Conservation (phyloP, 2,113 vertebrate genomes). For the Urocynchramus pylzowi region DNA sequence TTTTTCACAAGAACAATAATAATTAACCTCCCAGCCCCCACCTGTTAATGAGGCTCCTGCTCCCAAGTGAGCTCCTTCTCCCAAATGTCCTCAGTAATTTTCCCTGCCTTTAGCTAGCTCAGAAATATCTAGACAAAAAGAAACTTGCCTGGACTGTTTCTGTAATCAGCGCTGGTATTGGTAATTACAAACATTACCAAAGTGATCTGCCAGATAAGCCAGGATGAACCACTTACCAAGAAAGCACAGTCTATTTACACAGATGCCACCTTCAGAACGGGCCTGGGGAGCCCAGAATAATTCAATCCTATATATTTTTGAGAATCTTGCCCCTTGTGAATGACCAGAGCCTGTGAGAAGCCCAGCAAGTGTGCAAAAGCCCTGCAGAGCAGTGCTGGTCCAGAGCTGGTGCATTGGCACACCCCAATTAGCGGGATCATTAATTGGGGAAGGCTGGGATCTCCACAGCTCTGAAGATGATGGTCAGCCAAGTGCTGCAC, state of each 20-base stretch:
- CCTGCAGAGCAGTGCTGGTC: not conserved
- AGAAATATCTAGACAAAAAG: not conserved
- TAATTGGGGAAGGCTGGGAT: not conserved
- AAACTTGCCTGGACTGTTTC: not conserved
- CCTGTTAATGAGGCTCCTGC: not conserved
- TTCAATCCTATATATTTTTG: not conserved
- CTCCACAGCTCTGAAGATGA: not conserved
- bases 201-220: not conserved
- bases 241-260: rapidly evolving
- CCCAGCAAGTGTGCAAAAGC: not conserved
- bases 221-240: not conserved
- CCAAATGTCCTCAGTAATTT: not conserved
- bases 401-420: not conserved
- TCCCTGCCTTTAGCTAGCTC: not conserved
- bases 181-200: not conserved
- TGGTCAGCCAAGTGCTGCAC: not conserved
- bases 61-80: not conserved
- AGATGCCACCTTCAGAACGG: not conserved
- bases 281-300: not conserved
- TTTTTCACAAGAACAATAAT: not conserved
- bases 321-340: not conserved
- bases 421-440: not conserved
- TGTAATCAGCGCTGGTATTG: rapidly evolving
- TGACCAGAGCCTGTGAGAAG: not conserved
- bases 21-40: not conserved